Evolutionary conservation across 2,113 vertebrate species (phyloP), one percentile per base, ranked within the genome.

Genomic region (Nestor notabilis): DNA sequence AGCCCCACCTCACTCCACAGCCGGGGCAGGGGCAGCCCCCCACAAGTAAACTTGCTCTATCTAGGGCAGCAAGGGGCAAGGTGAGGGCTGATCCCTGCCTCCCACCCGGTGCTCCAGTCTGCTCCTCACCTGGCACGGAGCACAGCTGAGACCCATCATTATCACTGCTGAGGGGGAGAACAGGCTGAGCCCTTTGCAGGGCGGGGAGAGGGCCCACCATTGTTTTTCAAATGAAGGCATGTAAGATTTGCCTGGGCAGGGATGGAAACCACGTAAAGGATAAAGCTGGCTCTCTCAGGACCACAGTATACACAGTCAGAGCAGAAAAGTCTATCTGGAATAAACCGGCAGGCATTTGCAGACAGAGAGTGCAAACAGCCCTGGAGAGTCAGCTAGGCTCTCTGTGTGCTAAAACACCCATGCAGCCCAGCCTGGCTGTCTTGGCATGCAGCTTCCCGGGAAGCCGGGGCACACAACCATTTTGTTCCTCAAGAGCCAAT

Each of bases 361-460:
- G 31, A 47, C 33, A 79, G 31, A 58, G 35, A 39, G 52, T 3
- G 14, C n/a, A 49, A 74, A 63, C 27, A 46, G 41, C n/a, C 23
- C 41, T 23, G 5, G 13, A 27, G 65, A 82, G 65, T 17, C 1
- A 0, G 39, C 9, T 18, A 13, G 56, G 49, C 21, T 29, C n/a
- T 70, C 27, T 0, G 0, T 3, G 16, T 13, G 27, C 20, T n/a
- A 8, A 20, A 47, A 63, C 20, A 49, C 23, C 9, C 28, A 3
- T 4, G 6, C 5, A 15, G 53, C 5, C 65, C 64, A 58, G 29
- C 28, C 29, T 29, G 53, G 65, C 65, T 25, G 5, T 46, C 66
- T 25, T 2, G 0, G 14, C 4, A 0, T 3, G 20, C 76, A 53
- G 21, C 33, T 60, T 33, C 56, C 55, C 0, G 1, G 24, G 53